Evolutionary conservation across 2,113 vertebrate genomes (phyloP).

Genomic region (Leptobrachium ailaonicum): DNA sequence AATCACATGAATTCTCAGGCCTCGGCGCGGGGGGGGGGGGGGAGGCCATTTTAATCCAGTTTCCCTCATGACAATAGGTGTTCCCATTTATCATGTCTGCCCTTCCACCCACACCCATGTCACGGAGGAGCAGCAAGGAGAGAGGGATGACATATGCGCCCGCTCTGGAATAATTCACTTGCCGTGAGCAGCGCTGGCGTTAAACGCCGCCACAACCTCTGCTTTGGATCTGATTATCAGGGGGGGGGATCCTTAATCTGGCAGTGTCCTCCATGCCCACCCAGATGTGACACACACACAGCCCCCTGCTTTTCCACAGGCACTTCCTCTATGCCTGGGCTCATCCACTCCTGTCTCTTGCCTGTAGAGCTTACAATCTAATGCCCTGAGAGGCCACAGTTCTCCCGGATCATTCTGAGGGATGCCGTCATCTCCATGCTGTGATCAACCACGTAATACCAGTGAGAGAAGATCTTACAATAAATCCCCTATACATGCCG

Average conservation of each 20-base stretch:
- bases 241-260: not conserved
- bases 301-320: no score
- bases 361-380: not conserved
- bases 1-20: constrained; percentile 36
- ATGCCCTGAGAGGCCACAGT: not conserved
- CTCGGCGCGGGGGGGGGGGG: constrained; percentile 7
- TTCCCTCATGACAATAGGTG: constrained; percentile 46
- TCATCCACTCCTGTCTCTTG: not conserved
- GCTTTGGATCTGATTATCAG: constrained; percentile 11
- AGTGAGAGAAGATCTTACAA: no score
- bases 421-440: no score
- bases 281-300: not conserved
- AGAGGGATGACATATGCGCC: constrained; percentile 5
- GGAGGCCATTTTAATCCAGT: constrained; percentile 37
- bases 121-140: constrained; percentile 22
- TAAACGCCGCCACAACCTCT: constrained; percentile 1
- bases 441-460: no score
- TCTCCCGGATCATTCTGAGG: no score
- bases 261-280: not conserved
- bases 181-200: not conserved
- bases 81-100: constrained; percentile 35
- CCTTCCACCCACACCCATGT: constrained; percentile 1
- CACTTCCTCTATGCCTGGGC: not conserved
- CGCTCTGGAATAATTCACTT: constrained; percentile 9
- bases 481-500: no score